These are phyloP conservation scores for Choristoneura fumiferana DNA, from an alignment of 1,140 invertebrate species.

Conservation along the genomic window DNA sequence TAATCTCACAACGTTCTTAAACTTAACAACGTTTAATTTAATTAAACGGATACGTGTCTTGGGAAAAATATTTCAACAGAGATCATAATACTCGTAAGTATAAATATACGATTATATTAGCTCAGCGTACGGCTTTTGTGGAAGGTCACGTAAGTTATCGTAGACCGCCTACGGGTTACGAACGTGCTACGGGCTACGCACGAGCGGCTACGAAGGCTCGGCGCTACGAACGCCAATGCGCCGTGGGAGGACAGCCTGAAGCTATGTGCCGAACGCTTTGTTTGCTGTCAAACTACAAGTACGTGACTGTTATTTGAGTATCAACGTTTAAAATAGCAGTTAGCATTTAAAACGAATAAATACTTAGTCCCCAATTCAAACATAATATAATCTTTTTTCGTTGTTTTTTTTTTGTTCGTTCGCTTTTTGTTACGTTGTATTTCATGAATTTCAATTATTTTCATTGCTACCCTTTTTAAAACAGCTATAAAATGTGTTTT, in stretches of 20 bases:
- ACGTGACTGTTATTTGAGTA: background rate
- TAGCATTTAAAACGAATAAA: background rate
- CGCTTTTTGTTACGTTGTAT: no score
- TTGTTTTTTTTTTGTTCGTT: no score
- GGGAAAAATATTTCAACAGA: background rate
- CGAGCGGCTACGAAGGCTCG: slow-evolving; percentile 8
- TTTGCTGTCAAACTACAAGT: slow-evolving; percentile 12
- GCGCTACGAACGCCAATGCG: background rate
- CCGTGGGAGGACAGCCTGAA: background rate
- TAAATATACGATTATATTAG: background rate
- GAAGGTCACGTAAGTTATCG: background rate
- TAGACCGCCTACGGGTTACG: slow-evolving; percentile 7
- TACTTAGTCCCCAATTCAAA: no score
- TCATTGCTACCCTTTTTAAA: no score
- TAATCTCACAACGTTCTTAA: no score
- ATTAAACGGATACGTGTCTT: background rate
- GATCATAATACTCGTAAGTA: background rate
- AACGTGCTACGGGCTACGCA: background rate
- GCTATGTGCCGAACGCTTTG: background rate
- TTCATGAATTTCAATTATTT: no score
- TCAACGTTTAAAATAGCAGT: background rate
- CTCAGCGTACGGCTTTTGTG: background rate
- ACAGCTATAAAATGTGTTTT: no score
- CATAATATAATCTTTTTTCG: no score
- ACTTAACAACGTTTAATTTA: no score